These are phyloP conservation scores for Astyanax mexicanus DNA, from an alignment of 2,797 vertebrate genomes.

Conservation along the genomic window DNA sequence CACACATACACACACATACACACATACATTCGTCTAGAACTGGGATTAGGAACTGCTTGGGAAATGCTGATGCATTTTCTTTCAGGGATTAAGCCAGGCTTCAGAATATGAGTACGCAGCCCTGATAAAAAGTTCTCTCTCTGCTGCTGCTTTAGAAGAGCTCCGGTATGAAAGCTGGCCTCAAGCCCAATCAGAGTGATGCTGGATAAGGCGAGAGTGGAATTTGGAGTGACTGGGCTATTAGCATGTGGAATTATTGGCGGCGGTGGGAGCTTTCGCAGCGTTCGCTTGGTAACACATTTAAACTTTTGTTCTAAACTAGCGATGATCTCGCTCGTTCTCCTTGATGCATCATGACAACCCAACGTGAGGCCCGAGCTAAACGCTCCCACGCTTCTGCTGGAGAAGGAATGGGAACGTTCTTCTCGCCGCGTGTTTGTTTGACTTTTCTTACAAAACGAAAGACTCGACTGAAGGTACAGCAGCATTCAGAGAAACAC, in stretches of 20 bases:
- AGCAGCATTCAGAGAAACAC: no score
- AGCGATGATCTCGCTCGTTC: not conserved
- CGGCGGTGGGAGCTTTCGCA: not conserved
- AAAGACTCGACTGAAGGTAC: no score
- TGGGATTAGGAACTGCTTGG: not conserved
- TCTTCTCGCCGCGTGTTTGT: not conserved
- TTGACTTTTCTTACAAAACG: not conserved
- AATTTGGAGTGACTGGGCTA: not conserved
- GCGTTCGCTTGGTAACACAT: not conserved
- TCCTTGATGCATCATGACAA: not conserved
- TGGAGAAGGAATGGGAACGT: no score
- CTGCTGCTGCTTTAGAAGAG: not conserved
- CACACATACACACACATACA: not conserved
- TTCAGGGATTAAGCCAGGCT: not conserved
- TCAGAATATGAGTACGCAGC: not conserved
- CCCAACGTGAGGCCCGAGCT: not conserved
- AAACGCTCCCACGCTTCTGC: not conserved
- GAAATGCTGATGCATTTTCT: not conserved
- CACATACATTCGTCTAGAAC: not conserved
- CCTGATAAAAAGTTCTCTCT: not conserved
- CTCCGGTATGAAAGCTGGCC: not conserved
- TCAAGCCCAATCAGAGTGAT: not conserved
- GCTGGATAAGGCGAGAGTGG: not conserved
- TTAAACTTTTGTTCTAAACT: not conserved
- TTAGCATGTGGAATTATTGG: not conserved